Evolutionary conservation across 2,113 vertebrate species (phyloP), one percentile per base, ranked within the genome.

Genomic region (Falco punctatus): DNA sequence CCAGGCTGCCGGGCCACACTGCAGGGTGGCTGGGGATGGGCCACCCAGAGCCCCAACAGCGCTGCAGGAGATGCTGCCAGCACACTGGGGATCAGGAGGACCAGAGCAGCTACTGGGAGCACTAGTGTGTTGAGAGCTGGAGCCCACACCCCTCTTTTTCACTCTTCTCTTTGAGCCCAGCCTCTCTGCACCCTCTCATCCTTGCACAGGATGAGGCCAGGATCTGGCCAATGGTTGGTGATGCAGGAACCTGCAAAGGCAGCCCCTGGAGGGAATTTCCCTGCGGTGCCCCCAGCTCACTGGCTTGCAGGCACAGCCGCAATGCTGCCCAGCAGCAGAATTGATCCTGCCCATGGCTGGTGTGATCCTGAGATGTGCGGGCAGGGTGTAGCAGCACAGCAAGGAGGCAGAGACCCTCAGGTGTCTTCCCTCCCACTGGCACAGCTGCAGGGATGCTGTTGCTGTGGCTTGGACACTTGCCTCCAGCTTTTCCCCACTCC

Each of bases 1-100:
- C 35, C 0, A 0, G 33, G 44, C 55, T 85, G 49, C 44, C 26
- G 11, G 44, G 33, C 11, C 9, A 4, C 9, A 24, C 15, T 2
- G 3, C 42, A 24, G 62, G 4, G 5, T 35, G 40, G 9, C 35
- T 71, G n/a, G 6, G 15, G 13, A 4, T 57, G 26, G 61, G 30
- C 27, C 26, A 44, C 13, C 15, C 3, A 1, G 20, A 66, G 65
- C 24, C 54, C 81, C 81, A 15, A 0, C 6, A 20, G 48, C 2
- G 3, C 24, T 0, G 1, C 10, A 9, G 18, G 55, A 58, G 24
- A 51, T 67, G 58, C 48, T 67, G 49, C 19, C 57, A 20, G 38
- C 61, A 40, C 0, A 0, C 15, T 35, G 18, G 35, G 21, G 6
- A 51, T 48, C 28, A n/a, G n/a, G 19, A 73, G 12, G 30, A 80